These are phyloP conservation scores for Crepidodera aurea DNA, from an alignment of 2,888 invertebrate species.

Conservation along the genomic window DNA sequence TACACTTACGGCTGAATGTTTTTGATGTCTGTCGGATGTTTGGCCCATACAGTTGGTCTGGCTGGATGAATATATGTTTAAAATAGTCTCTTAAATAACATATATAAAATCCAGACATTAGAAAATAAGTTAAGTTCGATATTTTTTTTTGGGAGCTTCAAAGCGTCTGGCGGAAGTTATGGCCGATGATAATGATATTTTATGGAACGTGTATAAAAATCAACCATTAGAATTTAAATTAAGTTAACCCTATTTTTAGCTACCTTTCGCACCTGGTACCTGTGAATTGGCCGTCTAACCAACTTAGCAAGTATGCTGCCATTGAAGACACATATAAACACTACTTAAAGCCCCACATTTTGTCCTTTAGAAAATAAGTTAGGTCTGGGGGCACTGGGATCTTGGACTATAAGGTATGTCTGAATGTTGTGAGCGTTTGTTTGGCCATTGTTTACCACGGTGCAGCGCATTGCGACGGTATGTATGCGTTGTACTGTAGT, in stretches of 20 bases:
- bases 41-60: neutral
- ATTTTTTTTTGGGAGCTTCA: neutral
- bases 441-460: no score
- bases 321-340: neutral
- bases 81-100: neutral
- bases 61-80: neutral
- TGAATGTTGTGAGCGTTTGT: no score
- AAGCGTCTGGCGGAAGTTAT: constrained; percentile 3
- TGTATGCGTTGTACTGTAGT: no score
- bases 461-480: no score
- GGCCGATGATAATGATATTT: constrained; percentile 1
- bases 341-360: neutral
- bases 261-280: constrained; percentile 15
- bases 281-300: constrained; percentile 5
- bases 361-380: constrained; percentile 13
- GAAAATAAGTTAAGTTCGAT: neutral
- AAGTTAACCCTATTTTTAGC: neutral
- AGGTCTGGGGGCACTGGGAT: constrained; percentile 6
- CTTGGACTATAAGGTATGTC: no score
- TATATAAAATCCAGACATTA: neutral
- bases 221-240: neutral
- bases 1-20: neutral
- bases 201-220: constrained; percentile 6
- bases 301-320: constrained; percentile 6
- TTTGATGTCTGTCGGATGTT: neutral